A percentile compares a stretch with the other conserved stretches of the same genome.
Evolutionary conservation across 2,888 invertebrate genomes (phyloP).

Genomic region (Cerastis rubricosa): DNA sequence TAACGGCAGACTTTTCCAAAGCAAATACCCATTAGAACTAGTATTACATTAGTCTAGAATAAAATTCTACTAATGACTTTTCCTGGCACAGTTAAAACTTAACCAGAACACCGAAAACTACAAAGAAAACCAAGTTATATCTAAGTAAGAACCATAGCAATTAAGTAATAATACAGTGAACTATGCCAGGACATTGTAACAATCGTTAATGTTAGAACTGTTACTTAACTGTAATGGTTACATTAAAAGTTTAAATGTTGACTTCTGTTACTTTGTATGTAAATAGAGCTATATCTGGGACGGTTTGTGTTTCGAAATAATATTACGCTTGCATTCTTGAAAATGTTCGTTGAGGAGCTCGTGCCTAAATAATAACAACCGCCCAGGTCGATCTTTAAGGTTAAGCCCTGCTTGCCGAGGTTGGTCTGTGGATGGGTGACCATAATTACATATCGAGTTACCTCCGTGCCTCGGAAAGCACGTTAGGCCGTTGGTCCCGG

Average conservation of each 20-base stretch:
- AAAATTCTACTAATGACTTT: constrained; percentile 28
- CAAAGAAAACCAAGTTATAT: constrained; percentile 52
- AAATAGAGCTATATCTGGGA: constrained; percentile 40
- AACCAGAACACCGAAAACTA: constrained; percentile 13
- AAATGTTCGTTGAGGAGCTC: too few relatives aligned
- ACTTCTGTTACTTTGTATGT: constrained; percentile 50
- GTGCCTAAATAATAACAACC: too few relatives aligned
- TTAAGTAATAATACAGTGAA: constrained; percentile 65
- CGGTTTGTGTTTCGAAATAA: constrained; percentile 17
- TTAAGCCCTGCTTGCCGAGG: too few relatives aligned
- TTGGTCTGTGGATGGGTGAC: too few relatives aligned
- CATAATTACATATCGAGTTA: too few relatives aligned
- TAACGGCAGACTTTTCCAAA: not conserved
- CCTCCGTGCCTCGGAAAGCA: too few relatives aligned
- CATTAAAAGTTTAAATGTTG: constrained; percentile 61
- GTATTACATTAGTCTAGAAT: not conserved
- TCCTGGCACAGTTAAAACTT: constrained; percentile 23
- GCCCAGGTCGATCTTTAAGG: too few relatives aligned
- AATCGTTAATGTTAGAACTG: constrained; percentile 53
- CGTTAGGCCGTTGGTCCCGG: too few relatives aligned
- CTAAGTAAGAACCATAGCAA: constrained; percentile 51
- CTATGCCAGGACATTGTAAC: constrained; percentile 53
- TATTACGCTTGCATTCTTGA: not conserved
- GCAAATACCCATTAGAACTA: not conserved
- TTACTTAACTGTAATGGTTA: constrained; percentile 61